Base-by-base conservation (phyloP, 2,113 vertebrate genomes). In the Numenius arquata region DNA sequence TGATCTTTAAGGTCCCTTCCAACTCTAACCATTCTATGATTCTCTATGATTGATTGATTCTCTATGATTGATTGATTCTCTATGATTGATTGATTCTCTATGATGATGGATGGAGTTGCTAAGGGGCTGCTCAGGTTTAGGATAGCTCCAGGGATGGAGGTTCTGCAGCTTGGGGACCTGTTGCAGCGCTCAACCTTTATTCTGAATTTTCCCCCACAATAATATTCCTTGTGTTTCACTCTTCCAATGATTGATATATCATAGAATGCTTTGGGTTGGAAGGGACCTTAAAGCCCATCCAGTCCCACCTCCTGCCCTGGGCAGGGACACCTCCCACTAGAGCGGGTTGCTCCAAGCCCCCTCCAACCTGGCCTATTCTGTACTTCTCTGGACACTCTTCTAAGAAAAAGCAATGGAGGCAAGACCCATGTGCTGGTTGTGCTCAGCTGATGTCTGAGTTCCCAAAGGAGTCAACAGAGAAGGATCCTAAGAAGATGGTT, bases 241-340 rank as follows among this genome's bases (percentile, higher is more conserved):
- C 0, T 61, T 40, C 3, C 7, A 12, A 8, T 34, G 22, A 47
- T 6, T 58, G 62, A 15, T 58, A 2, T 0, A 25, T 45, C 30
- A 0, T 55, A 27, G 36, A 18, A 11, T 36, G 36, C 25, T 27
- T 38, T 25, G 58, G n/a, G 34, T 59, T 36, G 58, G 22, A 59
- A 36, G 34, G 58, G 14, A 25, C 58, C 34, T 36, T 23, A 36
- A 23, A 59, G 58, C 2, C 14, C 34, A 59, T 3, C 34, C 8
- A 13, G 56, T 22, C 4, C 20, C 34, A 59, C 56, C 34, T 20
- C 19, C 8, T 21, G 32, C 32, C 55, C 27, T 55, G 29, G 53
- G 10, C 10, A 30, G 53, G 53, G 17, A 55, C 29, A 18, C 53
- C 53, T 30, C 34, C 56, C 34, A 22, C 56, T 6, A 23, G 34